These are phyloP conservation scores for Drosophila sp. DNA, from an alignment of 1,140 invertebrate species.

Conservation along the genomic window DNA sequence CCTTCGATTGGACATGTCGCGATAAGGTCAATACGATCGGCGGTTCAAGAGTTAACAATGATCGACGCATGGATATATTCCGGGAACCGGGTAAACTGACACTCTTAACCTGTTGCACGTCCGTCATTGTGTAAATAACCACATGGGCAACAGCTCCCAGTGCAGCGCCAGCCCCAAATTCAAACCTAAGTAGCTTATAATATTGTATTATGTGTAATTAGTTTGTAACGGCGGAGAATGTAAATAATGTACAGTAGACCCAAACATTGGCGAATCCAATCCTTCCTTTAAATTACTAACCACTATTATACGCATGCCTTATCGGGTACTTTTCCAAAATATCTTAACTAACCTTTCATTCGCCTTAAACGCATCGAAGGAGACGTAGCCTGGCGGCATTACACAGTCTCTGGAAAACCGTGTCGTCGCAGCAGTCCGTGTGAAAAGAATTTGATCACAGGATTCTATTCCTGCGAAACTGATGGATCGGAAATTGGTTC, in stretches of 20 bases:
- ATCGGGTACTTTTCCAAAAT: conserved; percentile 2
- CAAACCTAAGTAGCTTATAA: conserved; percentile 23
- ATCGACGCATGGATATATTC: conserved; percentile 84
- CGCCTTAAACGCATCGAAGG: conserved; percentile 59
- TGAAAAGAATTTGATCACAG: conserved; percentile 89
- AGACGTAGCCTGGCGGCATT: conserved; percentile 88
- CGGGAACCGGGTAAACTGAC: conserved; percentile 84
- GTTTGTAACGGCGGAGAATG: conserved; percentile 58
- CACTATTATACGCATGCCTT: conserved; percentile 6
- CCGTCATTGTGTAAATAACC: conserved; percentile 81
- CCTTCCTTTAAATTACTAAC: conserved; percentile 53
- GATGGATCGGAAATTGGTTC: conserved; percentile 88
- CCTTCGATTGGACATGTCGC: conserved; percentile 84
- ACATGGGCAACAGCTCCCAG: conserved; percentile 5
- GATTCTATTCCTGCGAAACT: conserved; percentile 91
- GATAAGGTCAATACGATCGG: conserved; percentile 84
- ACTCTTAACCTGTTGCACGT: conserved; percentile 83
- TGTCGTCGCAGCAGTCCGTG: conserved; percentile 90
- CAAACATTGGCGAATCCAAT: conserved; percentile 47
- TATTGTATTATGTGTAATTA: conserved; percentile 50
- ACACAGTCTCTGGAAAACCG: conserved; percentile 91
- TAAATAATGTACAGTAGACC: conserved; percentile 71
- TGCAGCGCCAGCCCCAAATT: background rate
- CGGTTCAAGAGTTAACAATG: conserved; percentile 81
- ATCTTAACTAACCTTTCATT: conserved; percentile 55